These are phyloP conservation scores for Dryoscopus gambensis DNA, from an alignment of 2,113 vertebrate species.

Conservation along the genomic window DNA sequence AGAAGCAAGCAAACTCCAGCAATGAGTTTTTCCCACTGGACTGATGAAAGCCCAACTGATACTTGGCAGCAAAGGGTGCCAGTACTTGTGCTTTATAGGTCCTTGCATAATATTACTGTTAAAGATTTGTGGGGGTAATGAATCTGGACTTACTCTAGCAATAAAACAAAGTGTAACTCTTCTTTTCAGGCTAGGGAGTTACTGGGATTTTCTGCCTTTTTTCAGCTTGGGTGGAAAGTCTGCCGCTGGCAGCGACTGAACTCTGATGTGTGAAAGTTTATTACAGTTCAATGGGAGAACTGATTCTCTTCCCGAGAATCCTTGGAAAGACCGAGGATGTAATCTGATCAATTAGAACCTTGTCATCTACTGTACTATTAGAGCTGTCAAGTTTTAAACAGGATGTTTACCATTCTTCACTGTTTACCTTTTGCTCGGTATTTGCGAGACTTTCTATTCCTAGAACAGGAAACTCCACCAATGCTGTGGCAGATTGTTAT, in stretches of 20 bases:
- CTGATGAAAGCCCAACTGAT: not conserved
- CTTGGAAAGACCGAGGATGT: not conserved
- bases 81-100: not conserved
- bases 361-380: not conserved
- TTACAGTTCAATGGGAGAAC: not conserved
- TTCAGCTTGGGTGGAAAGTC: not conserved
- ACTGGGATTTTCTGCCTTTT: not conserved
- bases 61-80: not conserved
- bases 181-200: not conserved
- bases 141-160: not conserved
- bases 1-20: not conserved
- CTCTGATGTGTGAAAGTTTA: not conserved
- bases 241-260: not conserved
- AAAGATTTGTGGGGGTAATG: not conserved
- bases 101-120: not conserved
- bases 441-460: conserved; percentile 9
- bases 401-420: conserved; percentile 12
- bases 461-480: conserved; percentile 63
- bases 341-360: not conserved
- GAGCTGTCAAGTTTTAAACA: not conserved
- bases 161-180: not conserved
- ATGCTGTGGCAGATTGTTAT: conserved; percentile 19
- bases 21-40: not conserved
- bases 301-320: too few species aligned
- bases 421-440: conserved; percentile 22